These are phyloP conservation scores for Panagrolaimus sp. DNA, from an alignment of 1,140 invertebrate genomes.

Conservation along the genomic window DNA sequence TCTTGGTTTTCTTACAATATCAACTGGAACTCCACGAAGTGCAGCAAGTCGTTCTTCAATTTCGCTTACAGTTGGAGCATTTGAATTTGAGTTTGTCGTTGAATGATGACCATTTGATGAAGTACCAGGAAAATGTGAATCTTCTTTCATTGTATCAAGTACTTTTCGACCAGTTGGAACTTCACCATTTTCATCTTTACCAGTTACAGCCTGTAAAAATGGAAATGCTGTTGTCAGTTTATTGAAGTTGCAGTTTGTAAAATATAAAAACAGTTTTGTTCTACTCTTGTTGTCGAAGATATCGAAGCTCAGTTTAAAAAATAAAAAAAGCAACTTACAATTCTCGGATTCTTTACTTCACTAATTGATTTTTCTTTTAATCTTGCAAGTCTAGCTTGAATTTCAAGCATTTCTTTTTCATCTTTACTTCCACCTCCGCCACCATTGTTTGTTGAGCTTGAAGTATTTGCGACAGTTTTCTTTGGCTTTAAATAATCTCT, in stretches of 20 bases:
- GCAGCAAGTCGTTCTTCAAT: conserved; percentile 23
- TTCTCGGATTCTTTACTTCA: conserved; percentile 22
- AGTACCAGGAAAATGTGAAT: neutral
- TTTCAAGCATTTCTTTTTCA: neutral
- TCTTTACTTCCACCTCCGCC: neutral
- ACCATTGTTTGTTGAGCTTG: too few species aligned
- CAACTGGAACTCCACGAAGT: conserved; percentile 24
- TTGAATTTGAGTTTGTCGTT: neutral
- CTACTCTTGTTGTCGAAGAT: too few species aligned
- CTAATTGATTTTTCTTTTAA: conserved; percentile 17
- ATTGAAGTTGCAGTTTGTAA: too few species aligned
- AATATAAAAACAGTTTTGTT: too few species aligned
- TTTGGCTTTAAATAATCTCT: conserved; percentile 4
- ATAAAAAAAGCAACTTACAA: conserved; percentile 10
- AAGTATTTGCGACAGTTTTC: neutral
- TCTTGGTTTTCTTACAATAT: conserved; percentile 24
- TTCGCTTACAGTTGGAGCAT: neutral
- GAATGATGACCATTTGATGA: neutral
- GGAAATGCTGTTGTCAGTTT: too few species aligned
- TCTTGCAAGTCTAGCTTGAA: conserved; percentile 17
- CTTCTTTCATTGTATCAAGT: neutral
- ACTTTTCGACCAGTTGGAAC: neutral
- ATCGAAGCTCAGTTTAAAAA: neutral
- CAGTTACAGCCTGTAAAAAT: conserved; percentile 1
- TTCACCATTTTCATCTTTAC: neutral